Percentiles rank a stretch among this genome's conserved stretches.
Evolutionary conservation across 2,113 vertebrate genomes (phyloP).

Genomic region (Perca flavescens): DNA sequence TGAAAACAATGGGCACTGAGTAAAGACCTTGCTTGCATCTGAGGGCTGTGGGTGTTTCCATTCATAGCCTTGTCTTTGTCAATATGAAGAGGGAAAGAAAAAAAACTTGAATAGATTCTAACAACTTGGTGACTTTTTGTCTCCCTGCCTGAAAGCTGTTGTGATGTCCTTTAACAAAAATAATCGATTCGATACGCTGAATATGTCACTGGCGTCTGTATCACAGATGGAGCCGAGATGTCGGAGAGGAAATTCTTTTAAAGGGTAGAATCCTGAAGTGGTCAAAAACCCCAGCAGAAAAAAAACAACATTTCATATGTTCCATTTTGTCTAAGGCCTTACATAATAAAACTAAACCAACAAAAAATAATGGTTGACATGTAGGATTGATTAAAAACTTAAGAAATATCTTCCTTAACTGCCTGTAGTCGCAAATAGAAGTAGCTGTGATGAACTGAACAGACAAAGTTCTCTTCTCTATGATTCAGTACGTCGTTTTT

Average conservation of each 20-base stretch:
- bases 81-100: neutral
- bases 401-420: neutral
- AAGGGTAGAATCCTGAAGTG: constrained; percentile 22
- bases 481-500: too few species aligned
- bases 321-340: constrained; percentile 15
- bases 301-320: constrained; percentile 28
- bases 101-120: constrained; percentile 6
- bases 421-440: neutral
- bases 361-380: neutral
- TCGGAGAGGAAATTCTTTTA: constrained; percentile 35
- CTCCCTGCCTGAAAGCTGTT: constrained; percentile 29
- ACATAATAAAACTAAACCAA: constrained; percentile 4
- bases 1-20: neutral
- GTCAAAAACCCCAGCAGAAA: constrained; percentile 23
- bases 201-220: constrained; percentile 49
- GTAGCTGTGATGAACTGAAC: neutral
- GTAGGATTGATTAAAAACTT: neutral
- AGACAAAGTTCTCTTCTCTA: neutral
- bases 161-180: constrained; percentile 38
- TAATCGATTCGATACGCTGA: constrained; percentile 56
- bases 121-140: constrained; percentile 24
- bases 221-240: constrained; percentile 69
- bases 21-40: neutral
- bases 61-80: neutral
- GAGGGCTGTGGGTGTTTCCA: constrained; percentile 12